Conservation (phyloP, 2,888 invertebrate genomes). For the Noctuana brunneofusca region DNA sequence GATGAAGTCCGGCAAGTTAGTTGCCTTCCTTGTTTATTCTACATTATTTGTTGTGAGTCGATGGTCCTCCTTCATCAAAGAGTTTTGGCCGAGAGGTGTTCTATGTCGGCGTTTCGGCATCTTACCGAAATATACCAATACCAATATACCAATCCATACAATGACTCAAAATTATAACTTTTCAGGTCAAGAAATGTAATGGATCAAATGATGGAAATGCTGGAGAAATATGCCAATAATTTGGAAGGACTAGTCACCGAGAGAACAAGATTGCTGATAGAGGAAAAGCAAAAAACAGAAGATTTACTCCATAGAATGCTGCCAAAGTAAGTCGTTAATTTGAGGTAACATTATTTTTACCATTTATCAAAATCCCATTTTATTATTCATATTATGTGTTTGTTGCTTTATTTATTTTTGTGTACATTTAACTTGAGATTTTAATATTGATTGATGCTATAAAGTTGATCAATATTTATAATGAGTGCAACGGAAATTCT, state of each 20-base stretch:
- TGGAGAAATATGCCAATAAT: conserved; percentile 97
- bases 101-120: too few species aligned
- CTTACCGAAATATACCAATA: too few species aligned
- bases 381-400: conserved; percentile 11
- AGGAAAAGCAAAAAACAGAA: conserved; percentile 96
- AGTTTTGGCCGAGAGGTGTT: too few species aligned
- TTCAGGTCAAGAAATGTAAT: conserved; percentile 92
- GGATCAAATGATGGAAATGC: conserved; percentile 99
- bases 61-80: too few species aligned
- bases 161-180: not conserved
- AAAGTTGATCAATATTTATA: conserved; percentile 15
- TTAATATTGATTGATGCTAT: not conserved
- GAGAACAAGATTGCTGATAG: conserved; percentile 93
- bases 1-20: too few species aligned
- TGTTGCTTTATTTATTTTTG: conserved; percentile 37
- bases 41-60: too few species aligned
- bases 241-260: conserved; percentile 97
- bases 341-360: not conserved
- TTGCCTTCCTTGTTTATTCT: too few species aligned
- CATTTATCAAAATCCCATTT: not conserved
- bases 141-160: too few species aligned
- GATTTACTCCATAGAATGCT: conserved; percentile 96
- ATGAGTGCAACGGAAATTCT: not conserved
- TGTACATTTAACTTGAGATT: conserved; percentile 54
- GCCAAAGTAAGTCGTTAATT: conserved; percentile 86